Percentiles rank a stretch among this genome's conserved stretches.
Evolutionary conservation across 2,113 vertebrate species (phyloP).

Genomic region (Tachysurus fulvidraco): DNA sequence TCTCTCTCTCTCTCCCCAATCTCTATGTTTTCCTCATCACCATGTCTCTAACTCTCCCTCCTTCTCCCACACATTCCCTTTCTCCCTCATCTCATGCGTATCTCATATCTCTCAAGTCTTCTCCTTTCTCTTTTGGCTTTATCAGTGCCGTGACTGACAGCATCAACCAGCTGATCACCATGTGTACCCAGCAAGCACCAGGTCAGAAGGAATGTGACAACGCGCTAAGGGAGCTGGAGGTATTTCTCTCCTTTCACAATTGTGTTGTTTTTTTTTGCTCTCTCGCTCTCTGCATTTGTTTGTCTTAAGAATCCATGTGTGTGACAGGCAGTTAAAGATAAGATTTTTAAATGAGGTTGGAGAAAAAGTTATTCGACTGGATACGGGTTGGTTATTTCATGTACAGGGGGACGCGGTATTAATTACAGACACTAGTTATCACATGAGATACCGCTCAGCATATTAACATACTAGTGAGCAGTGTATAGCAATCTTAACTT

Average conservation of each 20-base stretch:
- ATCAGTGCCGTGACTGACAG: conserved; percentile 91
- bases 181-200: conserved; percentile 95
- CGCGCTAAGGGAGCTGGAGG: conserved; percentile 91
- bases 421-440: neutral
- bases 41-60: conserved; percentile 20
- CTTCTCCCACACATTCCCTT: conserved; percentile 44
- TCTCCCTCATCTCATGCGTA: conserved; percentile 29
- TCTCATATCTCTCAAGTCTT: conserved; percentile 22
- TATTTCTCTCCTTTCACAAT: conserved; percentile 55
- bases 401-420: neutral
- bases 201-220: conserved; percentile 98
- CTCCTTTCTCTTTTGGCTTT: conserved; percentile 38
- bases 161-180: conserved; percentile 98
- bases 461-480: neutral
- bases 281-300: neutral
- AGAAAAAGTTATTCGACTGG: conserved; percentile 6
- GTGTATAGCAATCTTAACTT: neutral
- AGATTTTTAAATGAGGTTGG: neutral
- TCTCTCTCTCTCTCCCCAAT: conserved; percentile 31
- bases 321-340: neutral
- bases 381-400: neutral
- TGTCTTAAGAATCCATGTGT: conserved; percentile 13
- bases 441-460: neutral
- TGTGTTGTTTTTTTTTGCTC: neutral
- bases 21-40: conserved; percentile 26